Percentiles rank a stretch among this genome's conserved stretches.
These are phyloP conservation scores for Erythrocebus patas DNA, from an alignment of 2,113 vertebrate species.

Conservation along the genomic window DNA sequence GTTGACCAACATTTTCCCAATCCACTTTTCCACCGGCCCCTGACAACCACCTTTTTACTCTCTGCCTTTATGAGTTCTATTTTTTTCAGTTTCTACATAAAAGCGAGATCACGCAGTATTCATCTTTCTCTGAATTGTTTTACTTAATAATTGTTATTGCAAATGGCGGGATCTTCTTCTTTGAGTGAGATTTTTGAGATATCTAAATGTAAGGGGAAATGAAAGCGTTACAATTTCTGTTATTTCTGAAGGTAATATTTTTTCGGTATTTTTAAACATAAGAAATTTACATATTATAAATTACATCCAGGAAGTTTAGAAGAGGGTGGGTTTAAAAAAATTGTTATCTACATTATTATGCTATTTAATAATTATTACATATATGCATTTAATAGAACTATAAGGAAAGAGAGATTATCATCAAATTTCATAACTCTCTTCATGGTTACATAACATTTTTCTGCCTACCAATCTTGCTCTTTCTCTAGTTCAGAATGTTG, in stretches of 20 bases:
- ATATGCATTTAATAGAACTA: background rate
- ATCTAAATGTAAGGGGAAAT: background rate
- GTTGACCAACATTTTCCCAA: background rate
- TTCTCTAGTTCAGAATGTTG: constrained; percentile 17
- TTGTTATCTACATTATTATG: background rate
- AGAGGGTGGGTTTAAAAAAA: background rate
- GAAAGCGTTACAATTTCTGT: background rate
- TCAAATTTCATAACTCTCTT: constrained; percentile 6
- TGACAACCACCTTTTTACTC: background rate
- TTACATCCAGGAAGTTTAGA: background rate
- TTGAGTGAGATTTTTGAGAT: background rate
- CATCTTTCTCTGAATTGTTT: background rate
- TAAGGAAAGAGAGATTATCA: background rate
- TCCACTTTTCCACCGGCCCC: too few relatives aligned
- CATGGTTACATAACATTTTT: background rate
- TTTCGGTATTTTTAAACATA: background rate
- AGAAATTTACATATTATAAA: background rate
- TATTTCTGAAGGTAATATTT: background rate
- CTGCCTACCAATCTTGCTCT: background rate
- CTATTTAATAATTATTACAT: background rate
- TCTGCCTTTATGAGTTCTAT: background rate
- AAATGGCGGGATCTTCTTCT: background rate
- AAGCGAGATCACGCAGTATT: background rate
- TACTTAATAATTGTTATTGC: background rate
- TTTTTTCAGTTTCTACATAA: background rate